These are phyloP conservation scores for Anolis sagrei DNA, from an alignment of 2,113 vertebrate species.

Conservation along the genomic window DNA sequence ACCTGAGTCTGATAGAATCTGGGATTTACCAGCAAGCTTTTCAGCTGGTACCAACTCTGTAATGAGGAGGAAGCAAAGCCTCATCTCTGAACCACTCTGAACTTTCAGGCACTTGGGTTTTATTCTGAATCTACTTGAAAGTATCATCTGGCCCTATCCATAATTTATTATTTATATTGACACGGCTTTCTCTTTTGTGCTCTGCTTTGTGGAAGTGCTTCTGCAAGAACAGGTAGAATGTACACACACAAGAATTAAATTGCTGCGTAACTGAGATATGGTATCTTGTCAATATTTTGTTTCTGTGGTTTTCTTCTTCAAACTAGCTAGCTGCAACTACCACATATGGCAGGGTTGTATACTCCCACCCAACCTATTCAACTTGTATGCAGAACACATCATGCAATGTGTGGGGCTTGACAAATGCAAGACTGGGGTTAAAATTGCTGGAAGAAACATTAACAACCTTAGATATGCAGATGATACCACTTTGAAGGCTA, in stretches of 20 bases:
- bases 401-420: too few species aligned
- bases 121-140: neutral
- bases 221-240: neutral
- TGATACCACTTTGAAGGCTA: too few species aligned
- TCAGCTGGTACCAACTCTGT: neutral
- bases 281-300: neutral
- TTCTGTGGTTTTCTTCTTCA: neutral
- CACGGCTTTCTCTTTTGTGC: neutral
- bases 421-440: too few species aligned
- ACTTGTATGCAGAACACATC: too few species aligned
- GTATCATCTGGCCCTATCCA: neutral
- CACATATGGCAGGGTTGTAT: too few species aligned
- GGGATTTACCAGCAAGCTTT: neutral
- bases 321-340: neutral
- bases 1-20: neutral
- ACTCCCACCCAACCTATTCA: too few species aligned
- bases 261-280: neutral
- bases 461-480: too few species aligned
- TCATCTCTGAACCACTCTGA: neutral
- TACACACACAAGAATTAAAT: neutral
- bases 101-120: neutral
- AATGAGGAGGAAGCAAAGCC: neutral
- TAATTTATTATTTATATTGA: slow-evolving; percentile 7
- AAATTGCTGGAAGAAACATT: too few species aligned
- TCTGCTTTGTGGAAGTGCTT: neutral